Evolutionary conservation across 2,888 invertebrate species (phyloP), one percentile per base, ranked within the genome.

Genomic region (Sisyra terminalis): DNA sequence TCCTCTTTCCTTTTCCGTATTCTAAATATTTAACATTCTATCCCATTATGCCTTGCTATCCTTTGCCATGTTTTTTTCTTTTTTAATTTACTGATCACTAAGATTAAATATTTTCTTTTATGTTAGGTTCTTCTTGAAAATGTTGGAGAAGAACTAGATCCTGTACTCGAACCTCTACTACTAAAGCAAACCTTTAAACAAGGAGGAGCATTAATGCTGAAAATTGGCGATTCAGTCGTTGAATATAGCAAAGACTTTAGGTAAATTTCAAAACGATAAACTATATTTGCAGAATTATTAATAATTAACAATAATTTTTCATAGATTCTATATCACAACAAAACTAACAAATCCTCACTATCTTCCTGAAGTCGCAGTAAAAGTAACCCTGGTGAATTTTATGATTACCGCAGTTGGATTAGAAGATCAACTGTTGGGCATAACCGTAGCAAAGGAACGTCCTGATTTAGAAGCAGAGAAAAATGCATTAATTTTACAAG

Each of bases 291-390:
- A 2, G 2, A n/a, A n/a, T 31, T 31, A n/a, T n/a, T n/a, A n/a
- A n/a, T n/a, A n/a, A 14, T 34, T 34, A 39, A 39, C 9, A 16
- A 13, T 16, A 29, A 24, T 18, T 29, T 15, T 17, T 56, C 53
- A 14, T 51, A 84, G 89, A 52, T 73, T 96, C 47, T 94, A 90
- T 58, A 87, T 96, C 50, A 92, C 92, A 11, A 93, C 94, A 2
- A 93, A 92, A 57, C 63, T 92, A 37, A 70, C 88, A 14, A 94
- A 93, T 65, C 94, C 94, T 0, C 93, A 93, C 62, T 94, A 92
- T 57, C 61, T 92, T 42, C 93, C 94, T 0, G 94, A 96, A 65
- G 78, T 92, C 6, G 85, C 92, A 1, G 90, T 90, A 0, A 89
- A 93, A 59, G 83, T 86, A 6, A 87, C 90, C 1, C 58, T 94